Percentiles rank a stretch among this genome's conserved stretches.
These are phyloP conservation scores for Neodiprion pinetum DNA, from an alignment of 1,140 invertebrate species.

Conservation along the genomic window DNA sequence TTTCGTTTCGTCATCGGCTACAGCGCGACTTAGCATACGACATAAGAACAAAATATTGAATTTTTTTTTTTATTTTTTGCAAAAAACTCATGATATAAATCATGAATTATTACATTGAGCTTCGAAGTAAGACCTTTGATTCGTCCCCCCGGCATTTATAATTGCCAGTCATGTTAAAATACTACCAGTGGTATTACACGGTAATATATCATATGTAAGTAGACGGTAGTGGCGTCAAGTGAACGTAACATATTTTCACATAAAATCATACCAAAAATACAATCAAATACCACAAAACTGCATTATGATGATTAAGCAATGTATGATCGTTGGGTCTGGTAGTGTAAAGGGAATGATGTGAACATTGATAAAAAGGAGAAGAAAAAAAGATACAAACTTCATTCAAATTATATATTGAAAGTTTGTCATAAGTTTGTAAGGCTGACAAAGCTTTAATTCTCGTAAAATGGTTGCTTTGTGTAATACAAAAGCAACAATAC, in stretches of 20 bases:
- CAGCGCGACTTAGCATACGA: conserved; percentile 35
- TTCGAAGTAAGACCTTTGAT: too few species aligned
- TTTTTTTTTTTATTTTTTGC: conserved; percentile 38
- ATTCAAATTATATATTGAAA: conserved; percentile 33
- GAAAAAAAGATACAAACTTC: conserved; percentile 27
- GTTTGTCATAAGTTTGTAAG: conserved; percentile 34
- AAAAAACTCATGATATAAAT: conserved; percentile 21
- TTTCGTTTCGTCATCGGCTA: conserved; percentile 34
- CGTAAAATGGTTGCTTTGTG: conserved; percentile 34
- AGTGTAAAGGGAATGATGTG: neutral
- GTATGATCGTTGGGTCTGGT: neutral
- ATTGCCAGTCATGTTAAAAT: too few species aligned
- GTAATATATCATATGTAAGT: too few species aligned
- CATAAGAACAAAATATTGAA: conserved; percentile 41
- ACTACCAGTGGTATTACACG: too few species aligned
- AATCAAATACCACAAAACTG: neutral
- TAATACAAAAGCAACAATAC: conserved; percentile 46
- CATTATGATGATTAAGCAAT: neutral
- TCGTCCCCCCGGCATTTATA: too few species aligned
- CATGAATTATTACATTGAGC: neutral
- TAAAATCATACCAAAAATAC: neutral
- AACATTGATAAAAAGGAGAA: conserved; percentile 23
- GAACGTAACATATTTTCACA: too few species aligned
- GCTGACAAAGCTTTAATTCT: conserved; percentile 43
- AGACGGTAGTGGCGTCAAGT: too few species aligned